Percentiles rank a stretch among this genome's conserved stretches.
Evolutionary conservation across 1,140 invertebrate genomes (phyloP).

Genomic region (Trachelipus rathkii): DNA sequence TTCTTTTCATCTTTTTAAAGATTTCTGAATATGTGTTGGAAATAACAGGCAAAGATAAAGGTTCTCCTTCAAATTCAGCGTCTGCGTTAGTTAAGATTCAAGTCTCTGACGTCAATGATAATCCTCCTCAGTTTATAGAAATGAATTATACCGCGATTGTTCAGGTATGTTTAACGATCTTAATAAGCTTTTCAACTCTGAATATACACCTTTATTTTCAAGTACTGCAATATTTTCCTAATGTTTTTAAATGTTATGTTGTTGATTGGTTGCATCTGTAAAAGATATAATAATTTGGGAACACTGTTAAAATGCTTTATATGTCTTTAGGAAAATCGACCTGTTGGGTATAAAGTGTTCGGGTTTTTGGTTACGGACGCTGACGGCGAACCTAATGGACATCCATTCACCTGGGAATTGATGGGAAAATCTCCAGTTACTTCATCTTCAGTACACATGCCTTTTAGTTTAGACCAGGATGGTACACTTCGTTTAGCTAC

Average conservation of each 20-base stretch:
- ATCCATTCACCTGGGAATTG: conserved; percentile 74
- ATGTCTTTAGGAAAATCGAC: conserved; percentile 44
- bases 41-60: conserved; percentile 73
- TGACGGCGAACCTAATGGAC: conserved; percentile 77
- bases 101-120: conserved; percentile 83
- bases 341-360: conserved; percentile 55
- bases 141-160: conserved; percentile 75
- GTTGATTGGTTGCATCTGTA: too few species aligned
- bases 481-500: conserved; percentile 77
- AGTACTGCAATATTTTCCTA: too few species aligned
- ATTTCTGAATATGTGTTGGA: conserved; percentile 69
- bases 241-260: too few species aligned
- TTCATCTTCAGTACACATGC: conserved; percentile 56
- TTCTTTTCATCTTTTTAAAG: conserved; percentile 41
- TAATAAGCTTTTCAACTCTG: too few species aligned
- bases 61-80: conserved; percentile 68
- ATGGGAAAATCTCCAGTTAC: conserved; percentile 1
- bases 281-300: too few species aligned
- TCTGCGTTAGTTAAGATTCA: conserved; percentile 72
- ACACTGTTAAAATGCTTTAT: too few species aligned
- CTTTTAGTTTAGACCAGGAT: conserved; percentile 83
- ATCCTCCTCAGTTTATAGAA: conserved; percentile 71
- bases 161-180: conserved; percentile 49
- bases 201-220: too few species aligned
- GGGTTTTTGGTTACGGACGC: conserved; percentile 82